Conservation (phyloP, 2,113 vertebrate species). For the pig (Sus scrofa) region DNA sequence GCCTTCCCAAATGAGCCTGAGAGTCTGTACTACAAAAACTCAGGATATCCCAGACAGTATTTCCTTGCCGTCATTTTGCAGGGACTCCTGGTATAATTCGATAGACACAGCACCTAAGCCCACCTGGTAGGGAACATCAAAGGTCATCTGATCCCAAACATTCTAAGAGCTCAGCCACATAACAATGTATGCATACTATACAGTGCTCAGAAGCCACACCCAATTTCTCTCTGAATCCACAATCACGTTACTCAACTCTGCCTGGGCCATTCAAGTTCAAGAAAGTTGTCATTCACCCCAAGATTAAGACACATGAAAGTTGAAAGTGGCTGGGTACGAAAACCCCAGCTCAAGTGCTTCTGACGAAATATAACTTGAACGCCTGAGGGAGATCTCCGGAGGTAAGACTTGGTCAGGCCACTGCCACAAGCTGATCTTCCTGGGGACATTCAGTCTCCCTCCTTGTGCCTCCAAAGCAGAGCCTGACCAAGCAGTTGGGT, state of each 20-base stretch:
- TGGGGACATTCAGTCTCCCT: not conserved
- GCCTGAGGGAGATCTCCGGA: not conserved
- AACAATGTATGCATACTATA: accelerated
- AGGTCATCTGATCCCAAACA: not conserved
- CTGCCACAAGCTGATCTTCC: not conserved
- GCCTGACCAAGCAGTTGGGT: not conserved
- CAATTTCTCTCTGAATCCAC: accelerated
- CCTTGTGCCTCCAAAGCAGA: not conserved
- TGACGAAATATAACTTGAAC: not conserved
- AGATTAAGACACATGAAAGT: not conserved
- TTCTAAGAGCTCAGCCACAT: accelerated
- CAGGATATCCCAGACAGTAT: not conserved
- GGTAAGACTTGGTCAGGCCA: not conserved
- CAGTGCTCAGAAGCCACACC: not conserved
- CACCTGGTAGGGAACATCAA: not conserved
- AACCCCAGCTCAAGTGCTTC: not conserved
- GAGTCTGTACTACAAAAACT: slow-evolving; percentile 30
- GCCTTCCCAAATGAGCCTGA: not conserved
- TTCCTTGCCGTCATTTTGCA: not conserved
- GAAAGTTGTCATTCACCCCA: not conserved
- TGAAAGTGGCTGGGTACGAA: not conserved
- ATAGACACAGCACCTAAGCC: not conserved
- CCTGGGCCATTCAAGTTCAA: not conserved
- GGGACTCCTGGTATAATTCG: not conserved
- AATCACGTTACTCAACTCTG: too few relatives aligned